These are phyloP conservation scores for Rynchops niger DNA, from an alignment of 2,113 vertebrate species.

Conservation along the genomic window DNA sequence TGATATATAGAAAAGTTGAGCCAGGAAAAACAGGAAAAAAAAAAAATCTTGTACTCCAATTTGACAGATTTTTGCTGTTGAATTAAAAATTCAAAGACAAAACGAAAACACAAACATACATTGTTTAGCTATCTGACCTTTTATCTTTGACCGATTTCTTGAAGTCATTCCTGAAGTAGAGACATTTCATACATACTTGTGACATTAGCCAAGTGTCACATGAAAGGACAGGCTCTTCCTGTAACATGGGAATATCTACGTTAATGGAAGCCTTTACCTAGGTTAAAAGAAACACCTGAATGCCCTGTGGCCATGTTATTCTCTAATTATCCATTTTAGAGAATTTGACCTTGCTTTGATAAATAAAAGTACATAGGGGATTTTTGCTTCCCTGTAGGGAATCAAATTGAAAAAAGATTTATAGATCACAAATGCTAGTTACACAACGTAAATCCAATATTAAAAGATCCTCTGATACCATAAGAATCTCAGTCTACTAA, in stretches of 20 bases:
- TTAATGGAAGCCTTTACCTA: not conserved
- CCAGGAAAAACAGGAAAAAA: not conserved
- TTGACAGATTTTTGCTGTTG: not conserved
- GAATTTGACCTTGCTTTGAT: not conserved
- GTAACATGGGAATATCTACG: not conserved
- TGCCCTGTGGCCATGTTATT: not conserved
- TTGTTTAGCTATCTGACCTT: not conserved
- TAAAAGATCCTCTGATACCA: not conserved
- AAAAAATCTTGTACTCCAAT: not conserved
- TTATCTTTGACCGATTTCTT: not conserved
- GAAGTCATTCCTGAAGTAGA: not conserved
- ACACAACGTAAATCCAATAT: not conserved
- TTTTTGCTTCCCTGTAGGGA: rapidly evolving
- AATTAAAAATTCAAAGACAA: not conserved
- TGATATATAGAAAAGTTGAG: not conserved
- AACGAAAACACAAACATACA: not conserved
- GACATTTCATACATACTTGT: not conserved
- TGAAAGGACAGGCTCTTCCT: not conserved
- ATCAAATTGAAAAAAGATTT: not conserved
- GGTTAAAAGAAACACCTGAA: constrained; percentile 22
- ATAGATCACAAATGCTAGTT: not conserved
- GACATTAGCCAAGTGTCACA: not conserved
- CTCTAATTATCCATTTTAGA: not conserved
- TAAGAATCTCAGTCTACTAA: not conserved
- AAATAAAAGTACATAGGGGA: not conserved